Base-by-base conservation (phyloP, 2,113 vertebrate genomes). In the Mastomys natalensis region DNA sequence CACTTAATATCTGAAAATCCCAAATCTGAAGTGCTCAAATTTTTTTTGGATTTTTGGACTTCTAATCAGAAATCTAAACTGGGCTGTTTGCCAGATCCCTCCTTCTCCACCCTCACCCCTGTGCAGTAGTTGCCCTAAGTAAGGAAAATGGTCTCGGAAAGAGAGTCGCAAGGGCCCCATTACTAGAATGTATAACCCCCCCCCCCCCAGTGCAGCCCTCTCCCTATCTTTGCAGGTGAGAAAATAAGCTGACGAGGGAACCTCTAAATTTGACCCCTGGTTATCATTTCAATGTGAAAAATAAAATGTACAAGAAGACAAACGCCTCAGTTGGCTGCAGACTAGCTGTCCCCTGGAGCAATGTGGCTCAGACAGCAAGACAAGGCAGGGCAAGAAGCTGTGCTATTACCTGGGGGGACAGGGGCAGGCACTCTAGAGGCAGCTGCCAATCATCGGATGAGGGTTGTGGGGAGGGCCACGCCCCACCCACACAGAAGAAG, bases 331-430 rank as follows among this genome's bases (percentile, higher is more conserved):
- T 84, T 31, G 66, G 89, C 76, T 86, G 89, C 68, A 94, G 5
- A 74, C 76, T 80, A 15, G 48, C 88, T 94, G 96, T 97, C 91
- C 96, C 97, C 94, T 10, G 82, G 80, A 88, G 97, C 51, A 5
- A 92, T 51, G 2, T 58, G 94, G 80, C 60, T 93, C 64, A 91
- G 91, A 87, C n/a, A 87, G 80, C 45, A 45, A 70, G 87, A 84
- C 43, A 66, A 26, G 58, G 70, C 11, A 73, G 82, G 43, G 86
- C 11, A 6, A 53, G 86, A n/a, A 58, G 64, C 64, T 58, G 21
- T 31, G 73, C 84, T 86, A 19, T 81, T 70, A 80, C 94, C 94
- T n/a, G 43, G 34, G 90, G 94, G 37, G 43, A 96, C 73, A 34
- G 24, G 58, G 72, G 68, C 74, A 9, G 72, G 8, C 31, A 70